Percentiles rank a stretch among this genome's conserved stretches.
Conservation (phyloP, 2,888 invertebrate species). For the Cephus runcator region DNA sequence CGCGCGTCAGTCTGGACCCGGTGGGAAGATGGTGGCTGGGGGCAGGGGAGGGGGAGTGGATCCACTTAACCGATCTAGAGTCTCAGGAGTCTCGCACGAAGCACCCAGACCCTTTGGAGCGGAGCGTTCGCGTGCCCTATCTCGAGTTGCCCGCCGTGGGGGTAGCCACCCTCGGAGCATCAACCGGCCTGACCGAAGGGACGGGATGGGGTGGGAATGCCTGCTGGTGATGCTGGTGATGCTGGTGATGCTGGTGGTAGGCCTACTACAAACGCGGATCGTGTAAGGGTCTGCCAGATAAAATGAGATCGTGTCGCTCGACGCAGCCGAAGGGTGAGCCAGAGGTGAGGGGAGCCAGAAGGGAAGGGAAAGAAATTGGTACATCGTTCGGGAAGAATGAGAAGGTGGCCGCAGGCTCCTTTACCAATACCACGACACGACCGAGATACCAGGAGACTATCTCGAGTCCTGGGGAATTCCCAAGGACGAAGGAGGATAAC, state of each 20-base stretch:
- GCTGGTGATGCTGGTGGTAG: conserved; percentile 33
- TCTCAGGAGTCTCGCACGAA: conserved; percentile 14
- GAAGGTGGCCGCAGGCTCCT: neutral
- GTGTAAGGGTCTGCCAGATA: conserved; percentile 62
- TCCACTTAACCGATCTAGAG: conserved; percentile 46
- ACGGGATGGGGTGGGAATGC: conserved; percentile 1
- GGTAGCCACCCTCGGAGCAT: conserved; percentile 31
- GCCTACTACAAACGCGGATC: conserved; percentile 59
- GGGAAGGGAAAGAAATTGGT: conserved; percentile 59
- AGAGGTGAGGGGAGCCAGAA: conserved; percentile 28
- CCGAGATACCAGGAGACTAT: conserved; percentile 9
- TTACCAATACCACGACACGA: neutral
- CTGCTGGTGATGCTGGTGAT: conserved; percentile 20
- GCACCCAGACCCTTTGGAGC: neutral
- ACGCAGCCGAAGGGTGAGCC: conserved; percentile 11
- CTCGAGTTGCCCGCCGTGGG: conserved; percentile 51
- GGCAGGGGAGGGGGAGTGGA: conserved; percentile 33
- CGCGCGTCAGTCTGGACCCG: neutral
- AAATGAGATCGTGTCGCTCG: conserved; percentile 63
- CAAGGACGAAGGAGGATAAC: neutral
- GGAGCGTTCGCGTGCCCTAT: conserved; percentile 57
- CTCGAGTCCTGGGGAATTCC: neutral
- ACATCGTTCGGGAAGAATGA: conserved; percentile 56
- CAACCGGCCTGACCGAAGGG: neutral
- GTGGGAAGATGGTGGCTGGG: conserved; percentile 4